Percentiles rank a stretch among this genome's conserved stretches.
These are phyloP conservation scores for Mesorhabditis spiculigera DNA, from an alignment of 2,888 invertebrate species.

Conservation along the genomic window DNA sequence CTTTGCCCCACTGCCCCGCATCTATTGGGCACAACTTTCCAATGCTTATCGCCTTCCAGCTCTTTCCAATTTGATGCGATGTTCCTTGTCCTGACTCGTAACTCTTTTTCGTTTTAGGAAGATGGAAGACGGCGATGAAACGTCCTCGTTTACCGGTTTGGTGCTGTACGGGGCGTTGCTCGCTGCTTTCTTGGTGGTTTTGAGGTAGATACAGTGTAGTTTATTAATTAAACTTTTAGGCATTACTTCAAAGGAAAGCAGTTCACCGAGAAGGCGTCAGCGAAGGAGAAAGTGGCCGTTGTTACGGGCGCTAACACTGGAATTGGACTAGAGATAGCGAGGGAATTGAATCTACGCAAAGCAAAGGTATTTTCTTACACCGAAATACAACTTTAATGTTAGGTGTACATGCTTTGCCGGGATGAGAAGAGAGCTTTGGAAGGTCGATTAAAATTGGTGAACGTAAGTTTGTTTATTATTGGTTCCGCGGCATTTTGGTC, in stretches of 20 bases:
- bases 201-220: no score
- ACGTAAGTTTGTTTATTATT: slow-evolving; percentile 16
- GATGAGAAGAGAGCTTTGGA: slow-evolving; percentile 41
- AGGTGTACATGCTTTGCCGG: slow-evolving; percentile 56
- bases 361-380: slow-evolving; percentile 39
- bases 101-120: no score
- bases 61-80: no score
- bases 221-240: slow-evolving; percentile 19
- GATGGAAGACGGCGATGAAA: no score
- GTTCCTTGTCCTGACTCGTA: no score
- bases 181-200: no score
- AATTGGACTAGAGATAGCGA: slow-evolving; percentile 68
- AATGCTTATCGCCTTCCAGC: no score
- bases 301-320: slow-evolving; percentile 88
- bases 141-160: no score
- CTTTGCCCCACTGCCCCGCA: no score
- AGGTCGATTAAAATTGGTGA: slow-evolving; percentile 37
- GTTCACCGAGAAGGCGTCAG: slow-evolving; percentile 51
- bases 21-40: no score
- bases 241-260: slow-evolving; percentile 52
- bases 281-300: slow-evolving; percentile 75
- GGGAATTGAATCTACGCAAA: slow-evolving; percentile 47
- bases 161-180: no score
- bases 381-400: slow-evolving; percentile 8
- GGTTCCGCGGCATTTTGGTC: no score